Conservation (phyloP, 1,140 invertebrate genomes). For the Sitobion miscanthi region DNA sequence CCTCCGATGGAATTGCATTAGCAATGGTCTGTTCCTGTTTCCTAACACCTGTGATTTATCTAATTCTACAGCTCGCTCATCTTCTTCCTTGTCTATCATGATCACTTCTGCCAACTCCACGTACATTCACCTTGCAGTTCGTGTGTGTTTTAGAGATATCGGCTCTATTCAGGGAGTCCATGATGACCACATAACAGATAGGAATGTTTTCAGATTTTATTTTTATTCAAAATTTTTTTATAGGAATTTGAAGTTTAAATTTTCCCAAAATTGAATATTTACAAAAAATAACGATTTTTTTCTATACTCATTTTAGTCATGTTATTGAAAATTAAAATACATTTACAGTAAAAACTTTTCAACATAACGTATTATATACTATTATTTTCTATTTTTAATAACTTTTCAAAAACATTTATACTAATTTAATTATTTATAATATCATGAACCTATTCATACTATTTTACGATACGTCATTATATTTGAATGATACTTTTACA, state of each 20-base stretch:
- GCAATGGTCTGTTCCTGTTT: background rate
- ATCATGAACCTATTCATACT: too few species aligned
- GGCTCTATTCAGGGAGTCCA: background rate
- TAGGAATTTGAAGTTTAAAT: background rate
- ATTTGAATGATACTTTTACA: too few species aligned
- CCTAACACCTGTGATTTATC: background rate
- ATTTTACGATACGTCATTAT: too few species aligned
- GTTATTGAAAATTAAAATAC: too few species aligned
- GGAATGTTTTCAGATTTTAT: background rate
- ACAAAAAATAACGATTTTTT: background rate
- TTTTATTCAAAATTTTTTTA: background rate
- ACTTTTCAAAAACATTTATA: too few species aligned
- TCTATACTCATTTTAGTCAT: too few species aligned
- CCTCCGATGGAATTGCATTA: background rate
- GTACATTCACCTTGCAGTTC: background rate
- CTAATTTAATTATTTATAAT: too few species aligned
- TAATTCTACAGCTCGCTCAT: background rate
- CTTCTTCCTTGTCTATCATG: background rate
- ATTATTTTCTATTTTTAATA: too few species aligned
- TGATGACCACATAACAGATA: background rate
- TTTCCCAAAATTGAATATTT: background rate
- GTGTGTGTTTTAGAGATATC: too few species aligned
- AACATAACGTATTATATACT: too few species aligned
- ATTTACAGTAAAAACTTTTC: too few species aligned
- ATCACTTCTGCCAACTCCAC: accelerated